Conservation (phyloP, 2,797 vertebrate genomes). For the Sebastes nivosus region DNA sequence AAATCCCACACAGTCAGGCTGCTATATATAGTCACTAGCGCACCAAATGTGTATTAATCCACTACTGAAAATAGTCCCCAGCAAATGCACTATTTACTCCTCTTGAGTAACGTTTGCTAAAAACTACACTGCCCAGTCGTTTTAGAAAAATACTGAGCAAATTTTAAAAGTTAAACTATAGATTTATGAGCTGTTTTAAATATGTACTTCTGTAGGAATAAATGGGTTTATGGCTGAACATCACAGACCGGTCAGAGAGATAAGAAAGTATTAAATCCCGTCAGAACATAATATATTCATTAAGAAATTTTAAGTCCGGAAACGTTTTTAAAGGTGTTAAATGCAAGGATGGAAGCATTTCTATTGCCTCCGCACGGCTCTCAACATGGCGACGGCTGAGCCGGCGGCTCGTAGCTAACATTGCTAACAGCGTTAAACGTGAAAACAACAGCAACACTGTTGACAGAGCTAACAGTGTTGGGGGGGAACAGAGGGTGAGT, state of each 20-base stretch:
- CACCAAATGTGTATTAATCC: background rate
- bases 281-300: background rate
- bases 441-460: no score
- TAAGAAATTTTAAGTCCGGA: background rate
- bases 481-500: no score
- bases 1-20: background rate
- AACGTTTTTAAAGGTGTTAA: no score
- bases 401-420: no score
- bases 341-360: no score
- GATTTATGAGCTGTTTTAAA: background rate
- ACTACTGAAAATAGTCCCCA: background rate
- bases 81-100: background rate
- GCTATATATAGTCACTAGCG: background rate
- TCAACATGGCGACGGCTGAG: no score
- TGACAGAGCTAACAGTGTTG: no score
- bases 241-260: background rate
- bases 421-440: accelerated
- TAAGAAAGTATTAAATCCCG: background rate
- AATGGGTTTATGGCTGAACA: background rate
- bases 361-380: no score
- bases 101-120: background rate
- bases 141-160: background rate
- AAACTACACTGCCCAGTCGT: background rate
- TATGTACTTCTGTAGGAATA: background rate
- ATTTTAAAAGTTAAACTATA: background rate